phyloP scores from a whole-genome alignment of 2,888 invertebrate species.

The Mimachlamys varia region DNA sequence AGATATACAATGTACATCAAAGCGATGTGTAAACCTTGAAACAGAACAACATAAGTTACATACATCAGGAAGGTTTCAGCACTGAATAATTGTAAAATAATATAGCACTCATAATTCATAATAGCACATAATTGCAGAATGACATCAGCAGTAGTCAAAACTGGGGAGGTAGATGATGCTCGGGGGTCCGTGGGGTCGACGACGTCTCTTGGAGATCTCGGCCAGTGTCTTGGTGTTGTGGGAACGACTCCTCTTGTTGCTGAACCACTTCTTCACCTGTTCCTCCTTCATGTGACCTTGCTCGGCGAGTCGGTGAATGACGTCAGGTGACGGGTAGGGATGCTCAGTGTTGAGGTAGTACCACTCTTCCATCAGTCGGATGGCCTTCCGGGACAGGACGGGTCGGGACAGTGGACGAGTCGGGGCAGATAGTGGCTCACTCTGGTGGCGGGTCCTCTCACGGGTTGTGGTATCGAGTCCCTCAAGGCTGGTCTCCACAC shows the following conservation, averaged over 20 bases:
- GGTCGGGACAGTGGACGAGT: constrained; percentile 47
- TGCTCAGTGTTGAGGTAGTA: constrained; percentile 66
- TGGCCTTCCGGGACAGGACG: constrained; percentile 58
- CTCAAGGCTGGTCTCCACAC: constrained; percentile 58
- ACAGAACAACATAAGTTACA: no score
- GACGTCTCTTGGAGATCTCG: constrained; percentile 55
- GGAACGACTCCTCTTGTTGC: constrained; percentile 69
- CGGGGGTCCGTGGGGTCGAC: not conserved
- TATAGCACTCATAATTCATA: no score
- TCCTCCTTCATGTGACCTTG: constrained; percentile 63
- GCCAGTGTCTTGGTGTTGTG: constrained; percentile 64
- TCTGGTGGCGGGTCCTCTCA: constrained; percentile 43
- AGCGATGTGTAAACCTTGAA: no score
- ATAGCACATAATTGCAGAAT: no score
- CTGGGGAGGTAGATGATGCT: not conserved
- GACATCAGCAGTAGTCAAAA: not conserved
- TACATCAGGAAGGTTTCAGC: no score
- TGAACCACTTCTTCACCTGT: constrained; percentile 75
- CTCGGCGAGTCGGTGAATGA: constrained; percentile 60
- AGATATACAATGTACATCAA: no score
- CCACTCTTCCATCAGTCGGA: constrained; percentile 66
- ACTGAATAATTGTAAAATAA: no score
- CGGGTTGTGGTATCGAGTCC: constrained; percentile 52
- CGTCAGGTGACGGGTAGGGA: constrained; percentile 66
- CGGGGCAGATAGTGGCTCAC: constrained; percentile 45